Percentiles rank a stretch among this genome's conserved stretches.
phyloP scores from a whole-genome alignment of 2,888 invertebrate species.

The Eugnorisma glareosa region DNA sequence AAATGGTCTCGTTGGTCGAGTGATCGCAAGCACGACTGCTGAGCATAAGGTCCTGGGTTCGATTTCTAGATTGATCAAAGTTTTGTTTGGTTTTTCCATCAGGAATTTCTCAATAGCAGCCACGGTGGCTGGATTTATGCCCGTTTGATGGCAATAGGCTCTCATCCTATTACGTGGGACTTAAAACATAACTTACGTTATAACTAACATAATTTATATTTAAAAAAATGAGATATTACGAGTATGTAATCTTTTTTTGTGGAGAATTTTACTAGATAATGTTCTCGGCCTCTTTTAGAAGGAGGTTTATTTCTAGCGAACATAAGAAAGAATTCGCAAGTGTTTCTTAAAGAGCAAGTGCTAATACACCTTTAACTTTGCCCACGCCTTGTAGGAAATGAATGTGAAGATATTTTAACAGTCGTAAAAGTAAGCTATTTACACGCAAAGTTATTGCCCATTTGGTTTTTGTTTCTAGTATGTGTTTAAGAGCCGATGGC shows the following conservation, averaged over 20 bases:
- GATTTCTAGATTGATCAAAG: neutral
- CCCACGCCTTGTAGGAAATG: constrained; percentile 48
- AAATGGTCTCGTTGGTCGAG: neutral
- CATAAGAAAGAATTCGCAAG: constrained; percentile 11
- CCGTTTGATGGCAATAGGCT: too few species aligned
- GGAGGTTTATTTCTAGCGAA: neutral
- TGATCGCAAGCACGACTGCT: neutral
- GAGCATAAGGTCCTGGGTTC: neutral
- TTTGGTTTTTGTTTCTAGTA: constrained; percentile 72
- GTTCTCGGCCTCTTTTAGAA: neutral
- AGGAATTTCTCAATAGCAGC: neutral
- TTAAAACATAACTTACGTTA: neutral
- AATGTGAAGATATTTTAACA: constrained; percentile 60
- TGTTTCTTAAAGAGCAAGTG: constrained; percentile 34
- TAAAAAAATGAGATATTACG: too few species aligned
- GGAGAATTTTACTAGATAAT: neutral
- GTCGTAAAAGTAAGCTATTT: constrained; percentile 66
- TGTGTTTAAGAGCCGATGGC: constrained; percentile 69
- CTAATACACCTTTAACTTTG: constrained; percentile 35
- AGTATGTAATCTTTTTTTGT: neutral
- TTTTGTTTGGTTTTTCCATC: neutral
- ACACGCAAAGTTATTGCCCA: constrained; percentile 68
- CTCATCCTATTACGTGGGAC: neutral
- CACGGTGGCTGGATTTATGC: neutral
- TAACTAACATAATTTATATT: too few species aligned